Base-by-base conservation (phyloP, 2,797 vertebrate species). In the Pantherophis vulpinus region DNA sequence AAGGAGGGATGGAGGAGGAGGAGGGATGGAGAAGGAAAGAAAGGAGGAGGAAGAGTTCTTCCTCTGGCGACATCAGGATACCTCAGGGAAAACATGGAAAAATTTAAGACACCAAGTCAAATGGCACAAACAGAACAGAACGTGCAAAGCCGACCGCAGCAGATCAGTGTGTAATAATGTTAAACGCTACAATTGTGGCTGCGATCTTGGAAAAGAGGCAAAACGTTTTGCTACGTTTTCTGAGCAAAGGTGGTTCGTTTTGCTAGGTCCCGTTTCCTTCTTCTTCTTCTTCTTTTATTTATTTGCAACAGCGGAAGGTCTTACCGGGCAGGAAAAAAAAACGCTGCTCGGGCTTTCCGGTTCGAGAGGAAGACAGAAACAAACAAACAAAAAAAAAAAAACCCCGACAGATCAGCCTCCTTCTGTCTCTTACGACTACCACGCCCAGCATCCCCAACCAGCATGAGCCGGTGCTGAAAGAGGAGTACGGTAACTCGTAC, bases 51-150 rank as follows among this genome's bases (percentile, higher is more conserved):
- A 59, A 13, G 7, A 42, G 16, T 91, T 91, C 66, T 94, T 94
- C 32, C 92, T 97, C 92, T 89, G 95, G 96, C 92, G 95, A 97
- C 92, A 92, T 96, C 96, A 95, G 95, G 96, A 96, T 97, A 96
- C 96, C 92, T 92, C n/a, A 59, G 90, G 63, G 59, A 91, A 93
- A 79, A 54, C 5, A 95, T 86, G 97, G 94, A 88, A 51, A 55
- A 91, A 56, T 20, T 59, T 54, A 8, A 58, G 90, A 91, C 56
- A 56, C 55, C 55, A 23, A 54, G 93, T 94, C 92, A 92, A 95
- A 93, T 63, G 95, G 93, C 74, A 89, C 91, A 87, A 92, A 91
- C 37, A 87, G 90, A 83, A 91, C 87, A 94, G 92, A 51, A 96
- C 97, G 97, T 98, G 97, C 97, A 96, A 93, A 88, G n/a, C 29